phyloP scores from a whole-genome alignment of 1,140 invertebrate genomes.

The Zophobas morio region DNA sequence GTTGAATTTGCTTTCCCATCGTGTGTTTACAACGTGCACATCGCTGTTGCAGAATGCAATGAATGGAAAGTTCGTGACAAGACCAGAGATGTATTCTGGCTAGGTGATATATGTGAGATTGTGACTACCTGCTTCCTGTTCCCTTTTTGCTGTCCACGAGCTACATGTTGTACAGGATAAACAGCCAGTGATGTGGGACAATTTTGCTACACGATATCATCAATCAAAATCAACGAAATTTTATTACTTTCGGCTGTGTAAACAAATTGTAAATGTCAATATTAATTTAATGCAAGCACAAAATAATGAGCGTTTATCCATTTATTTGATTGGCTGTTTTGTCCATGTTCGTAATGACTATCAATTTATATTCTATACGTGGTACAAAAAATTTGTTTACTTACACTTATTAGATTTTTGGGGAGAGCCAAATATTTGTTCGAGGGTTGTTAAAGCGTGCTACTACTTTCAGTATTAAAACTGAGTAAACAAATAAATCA shows the following conservation, averaged over 20 bases:
- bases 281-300: background rate
- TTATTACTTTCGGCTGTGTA: too few species aligned
- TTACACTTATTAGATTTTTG: slow-evolving; percentile 21
- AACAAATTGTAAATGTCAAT: background rate
- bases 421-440: slow-evolving; percentile 14
- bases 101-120: slow-evolving; percentile 42
- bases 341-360: slow-evolving; percentile 3
- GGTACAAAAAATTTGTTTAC: slow-evolving; percentile 3
- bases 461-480: slow-evolving; percentile 9
- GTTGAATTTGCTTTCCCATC: slow-evolving; percentile 24
- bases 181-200: too few species aligned
- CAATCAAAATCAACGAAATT: too few species aligned
- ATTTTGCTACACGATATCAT: too few species aligned
- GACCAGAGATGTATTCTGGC: slow-evolving; percentile 21
- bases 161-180: too few species aligned
- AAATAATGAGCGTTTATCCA: background rate
- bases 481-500: slow-evolving; percentile 22
- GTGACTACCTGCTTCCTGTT: background rate
- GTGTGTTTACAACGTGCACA: slow-evolving; percentile 15
- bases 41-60: slow-evolving; percentile 34
- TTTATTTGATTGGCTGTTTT: background rate
- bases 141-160: background rate
- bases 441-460: background rate
- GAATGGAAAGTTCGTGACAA: slow-evolving; percentile 46
- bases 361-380: slow-evolving; percentile 14